Percentiles rank a stretch among this genome's conserved stretches.
Conservation (phyloP, 2,888 invertebrate species). For the Heliconius ismenius region DNA sequence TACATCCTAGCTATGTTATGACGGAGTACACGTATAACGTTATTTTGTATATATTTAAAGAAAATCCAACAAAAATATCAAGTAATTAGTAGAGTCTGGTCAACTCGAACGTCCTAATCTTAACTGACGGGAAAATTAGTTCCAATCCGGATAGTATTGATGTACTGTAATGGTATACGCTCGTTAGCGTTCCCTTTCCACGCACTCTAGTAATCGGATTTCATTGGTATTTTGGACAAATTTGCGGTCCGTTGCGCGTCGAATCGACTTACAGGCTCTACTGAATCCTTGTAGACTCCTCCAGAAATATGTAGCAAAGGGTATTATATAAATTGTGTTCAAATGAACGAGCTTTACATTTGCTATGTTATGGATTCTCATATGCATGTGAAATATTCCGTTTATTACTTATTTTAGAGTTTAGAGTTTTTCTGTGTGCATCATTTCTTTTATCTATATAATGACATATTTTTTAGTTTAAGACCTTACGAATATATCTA, state of each 20-base stretch:
- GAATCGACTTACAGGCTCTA: constrained; percentile 48
- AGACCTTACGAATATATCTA: too few relatives aligned
- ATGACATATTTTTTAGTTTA: too few relatives aligned
- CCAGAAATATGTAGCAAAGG: constrained; percentile 1
- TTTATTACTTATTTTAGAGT: background rate
- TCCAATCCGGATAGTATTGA: constrained; percentile 57
- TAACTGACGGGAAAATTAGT: constrained; percentile 49
- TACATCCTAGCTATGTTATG: background rate
- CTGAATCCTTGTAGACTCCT: constrained; percentile 2
- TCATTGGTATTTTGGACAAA: constrained; percentile 76
- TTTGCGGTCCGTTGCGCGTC: constrained; percentile 74
- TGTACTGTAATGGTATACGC: constrained; percentile 67
- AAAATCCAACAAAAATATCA: background rate
- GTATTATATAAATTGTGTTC: background rate
- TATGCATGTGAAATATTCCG: background rate
- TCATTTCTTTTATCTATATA: too few relatives aligned
- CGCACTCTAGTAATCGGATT: constrained; percentile 74
- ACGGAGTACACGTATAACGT: background rate
- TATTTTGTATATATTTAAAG: background rate
- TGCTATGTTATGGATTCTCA: background rate
- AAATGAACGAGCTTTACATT: background rate
- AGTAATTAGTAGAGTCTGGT: background rate
- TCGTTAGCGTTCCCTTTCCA: constrained; percentile 70
- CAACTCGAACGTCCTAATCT: constrained; percentile 12
- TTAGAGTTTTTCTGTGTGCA: too few relatives aligned